A percentile compares a stretch with the other conserved stretches of the same genome.
Conservation (phyloP, 2,888 invertebrate species). For the Liopterus haemorrhoidalis region DNA sequence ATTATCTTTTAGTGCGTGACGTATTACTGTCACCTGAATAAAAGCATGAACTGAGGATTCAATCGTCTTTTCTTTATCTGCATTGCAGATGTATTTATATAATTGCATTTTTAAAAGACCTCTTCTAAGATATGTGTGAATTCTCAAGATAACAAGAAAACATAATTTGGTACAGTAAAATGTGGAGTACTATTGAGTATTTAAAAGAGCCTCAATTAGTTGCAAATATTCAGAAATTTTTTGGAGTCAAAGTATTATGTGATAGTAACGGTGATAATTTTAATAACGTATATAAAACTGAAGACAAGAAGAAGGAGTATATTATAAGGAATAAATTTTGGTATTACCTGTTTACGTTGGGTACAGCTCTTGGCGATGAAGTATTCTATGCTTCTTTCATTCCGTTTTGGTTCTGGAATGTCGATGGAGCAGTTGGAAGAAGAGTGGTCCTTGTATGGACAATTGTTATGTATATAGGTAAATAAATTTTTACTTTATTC, state of each 20-base stretch:
- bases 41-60: slow-evolving; percentile 14
- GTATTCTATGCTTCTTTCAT: slow-evolving; percentile 86
- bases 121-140: slow-evolving; percentile 14
- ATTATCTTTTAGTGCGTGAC: no score
- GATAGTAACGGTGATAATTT: slow-evolving; percentile 30
- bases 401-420: slow-evolving; percentile 92
- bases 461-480: slow-evolving; percentile 77
- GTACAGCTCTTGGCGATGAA: slow-evolving; percentile 85
- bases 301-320: slow-evolving; percentile 38
- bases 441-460: slow-evolving; percentile 79
- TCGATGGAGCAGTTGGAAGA: slow-evolving; percentile 80
- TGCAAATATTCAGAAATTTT: slow-evolving; percentile 70
- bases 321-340: slow-evolving; percentile 67
- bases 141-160: background rate
- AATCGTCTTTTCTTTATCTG: slow-evolving; percentile 14
- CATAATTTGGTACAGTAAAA: slow-evolving; percentile 12
- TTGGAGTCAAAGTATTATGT: slow-evolving; percentile 60
- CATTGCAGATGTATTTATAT: slow-evolving; percentile 16
- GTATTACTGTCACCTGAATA: slow-evolving; percentile 19
- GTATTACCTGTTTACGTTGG: slow-evolving; percentile 79
- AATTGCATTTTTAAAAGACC: background rate
- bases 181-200: slow-evolving; percentile 51
- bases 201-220: slow-evolving; percentile 72
- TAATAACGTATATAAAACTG: no score
- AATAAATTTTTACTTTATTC: slow-evolving; percentile 30